Percentiles rank a stretch among this genome's conserved stretches.
Conservation (phyloP, 1,140 invertebrate genomes). For the Drosophila guanche region DNA sequence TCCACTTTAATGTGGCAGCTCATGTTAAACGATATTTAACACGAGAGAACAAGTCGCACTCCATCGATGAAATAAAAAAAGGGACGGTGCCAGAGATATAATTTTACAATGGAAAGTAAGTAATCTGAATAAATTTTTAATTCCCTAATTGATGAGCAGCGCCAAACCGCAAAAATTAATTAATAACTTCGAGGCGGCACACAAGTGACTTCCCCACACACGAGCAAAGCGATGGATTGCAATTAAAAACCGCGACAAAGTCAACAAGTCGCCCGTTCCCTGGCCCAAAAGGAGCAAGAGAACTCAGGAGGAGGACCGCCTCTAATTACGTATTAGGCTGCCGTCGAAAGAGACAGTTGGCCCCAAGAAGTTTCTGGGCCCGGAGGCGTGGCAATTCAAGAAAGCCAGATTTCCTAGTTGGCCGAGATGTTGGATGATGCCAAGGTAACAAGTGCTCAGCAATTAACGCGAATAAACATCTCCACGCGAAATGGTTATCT, state of each 20-base stretch:
- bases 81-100: no score
- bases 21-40: not conserved
- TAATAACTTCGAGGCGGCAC: slow-evolving; percentile 47
- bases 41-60: not conserved
- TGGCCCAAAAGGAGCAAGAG: no score
- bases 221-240: slow-evolving; percentile 26
- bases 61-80: no score
- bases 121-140: slow-evolving; percentile 39
- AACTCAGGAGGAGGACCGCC: not conserved
- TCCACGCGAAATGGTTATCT: slow-evolving; percentile 44
- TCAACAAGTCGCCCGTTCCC: slow-evolving; percentile 29
- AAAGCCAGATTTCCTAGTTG: slow-evolving; percentile 46
- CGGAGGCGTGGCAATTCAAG: slow-evolving; percentile 60
- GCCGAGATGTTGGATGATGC: not conserved
- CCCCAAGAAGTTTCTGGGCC: slow-evolving; percentile 30
- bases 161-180: slow-evolving; percentile 65
- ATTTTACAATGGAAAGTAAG: not conserved
- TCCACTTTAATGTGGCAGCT: not conserved
- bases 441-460: slow-evolving; percentile 75
- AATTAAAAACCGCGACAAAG: slow-evolving; percentile 69
- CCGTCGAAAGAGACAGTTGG: slow-evolving; percentile 56
- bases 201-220: slow-evolving; percentile 13
- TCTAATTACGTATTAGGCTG: slow-evolving; percentile 58
- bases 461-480: slow-evolving; percentile 78
- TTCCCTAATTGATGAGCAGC: slow-evolving; percentile 57